These are phyloP conservation scores for Catajapyx aquilonaris DNA, from an alignment of 1,140 invertebrate species.

Conservation along the genomic window DNA sequence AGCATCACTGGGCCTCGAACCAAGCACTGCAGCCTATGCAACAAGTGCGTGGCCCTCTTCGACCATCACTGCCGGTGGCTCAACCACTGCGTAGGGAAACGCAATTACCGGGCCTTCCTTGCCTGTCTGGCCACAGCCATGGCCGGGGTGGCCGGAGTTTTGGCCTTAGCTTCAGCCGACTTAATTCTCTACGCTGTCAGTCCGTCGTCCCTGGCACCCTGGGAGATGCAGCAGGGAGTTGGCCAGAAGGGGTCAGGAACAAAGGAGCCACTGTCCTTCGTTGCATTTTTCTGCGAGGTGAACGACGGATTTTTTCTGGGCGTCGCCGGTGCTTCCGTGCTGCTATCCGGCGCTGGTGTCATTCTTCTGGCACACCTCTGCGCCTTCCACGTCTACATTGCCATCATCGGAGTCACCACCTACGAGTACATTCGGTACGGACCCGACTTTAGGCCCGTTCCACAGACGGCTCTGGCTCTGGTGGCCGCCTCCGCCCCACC, in stretches of 20 bases:
- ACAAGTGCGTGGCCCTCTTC: conserved; percentile 85
- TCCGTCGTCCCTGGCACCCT: conserved; percentile 25
- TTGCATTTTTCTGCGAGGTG: conserved; percentile 16
- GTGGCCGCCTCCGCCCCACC: too few relatives aligned
- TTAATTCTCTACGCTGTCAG: conserved; percentile 35
- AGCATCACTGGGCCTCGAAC: conserved; percentile 40
- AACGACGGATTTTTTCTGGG: conserved; percentile 34
- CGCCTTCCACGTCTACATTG: conserved; percentile 75
- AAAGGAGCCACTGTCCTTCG: conserved; percentile 9
- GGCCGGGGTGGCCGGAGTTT: conserved; percentile 42
- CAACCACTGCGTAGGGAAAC: conserved; percentile 81
- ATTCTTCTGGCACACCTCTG: conserved; percentile 66
- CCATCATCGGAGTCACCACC: conserved; percentile 60
- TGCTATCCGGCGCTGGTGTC: conserved; percentile 49
- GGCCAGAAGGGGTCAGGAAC: conserved; percentile 7
- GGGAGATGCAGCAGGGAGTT: conserved; percentile 8
- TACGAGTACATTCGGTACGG: conserved; percentile 65
- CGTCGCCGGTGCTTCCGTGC: conserved; percentile 37
- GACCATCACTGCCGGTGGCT: conserved; percentile 97
- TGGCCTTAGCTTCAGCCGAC: conserved; percentile 41
- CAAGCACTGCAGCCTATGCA: conserved; percentile 90
- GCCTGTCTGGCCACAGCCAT: conserved; percentile 66
- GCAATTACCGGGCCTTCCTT: conserved; percentile 77
- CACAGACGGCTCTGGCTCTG: conserved; percentile 10
- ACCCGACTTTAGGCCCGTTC: conserved; percentile 14